These are phyloP conservation scores for Periophthalmus modestus DNA, from an alignment of 2,113 vertebrate genomes.

Conservation along the genomic window DNA sequence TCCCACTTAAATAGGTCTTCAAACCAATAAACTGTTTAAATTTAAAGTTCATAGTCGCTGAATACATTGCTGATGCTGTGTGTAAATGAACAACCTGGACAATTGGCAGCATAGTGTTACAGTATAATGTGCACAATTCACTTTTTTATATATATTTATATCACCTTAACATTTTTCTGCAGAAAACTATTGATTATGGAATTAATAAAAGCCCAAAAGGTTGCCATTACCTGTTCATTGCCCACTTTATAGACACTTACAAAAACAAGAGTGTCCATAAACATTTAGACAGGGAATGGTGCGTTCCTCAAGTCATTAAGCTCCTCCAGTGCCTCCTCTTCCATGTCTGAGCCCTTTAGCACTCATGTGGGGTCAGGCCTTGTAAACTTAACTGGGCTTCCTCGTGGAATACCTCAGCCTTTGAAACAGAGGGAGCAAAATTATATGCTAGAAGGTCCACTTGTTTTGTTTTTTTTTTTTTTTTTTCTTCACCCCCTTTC, in stretches of 20 bases:
- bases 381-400: slow-evolving; percentile 74
- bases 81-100: no score
- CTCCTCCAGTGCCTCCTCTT: slow-evolving; percentile 33
- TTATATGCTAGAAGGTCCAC: slow-evolving; percentile 68
- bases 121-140: no score
- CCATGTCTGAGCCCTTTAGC: slow-evolving; percentile 45
- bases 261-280: slow-evolving; percentile 3
- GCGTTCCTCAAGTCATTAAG: slow-evolving; percentile 28
- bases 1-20: no score
- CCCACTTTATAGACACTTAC: slow-evolving; percentile 8
- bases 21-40: no score
- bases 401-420: slow-evolving; percentile 77
- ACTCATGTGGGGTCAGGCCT: slow-evolving; percentile 74
- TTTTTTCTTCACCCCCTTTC: slow-evolving; percentile 57
- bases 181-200: background rate
- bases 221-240: background rate
- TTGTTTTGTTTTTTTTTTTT: slow-evolving; percentile 26
- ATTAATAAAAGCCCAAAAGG: background rate
- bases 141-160: no score
- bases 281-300: slow-evolving; percentile 11
- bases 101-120: no score
- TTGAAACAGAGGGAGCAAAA: slow-evolving; percentile 78
- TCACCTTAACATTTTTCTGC: background rate
- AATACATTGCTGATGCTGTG: no score
- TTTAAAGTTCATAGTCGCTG: no score